Percentiles rank a stretch among this genome's conserved stretches.
These are phyloP conservation scores for Manduca sexta DNA, from an alignment of 1,140 invertebrate genomes.

Conservation along the genomic window DNA sequence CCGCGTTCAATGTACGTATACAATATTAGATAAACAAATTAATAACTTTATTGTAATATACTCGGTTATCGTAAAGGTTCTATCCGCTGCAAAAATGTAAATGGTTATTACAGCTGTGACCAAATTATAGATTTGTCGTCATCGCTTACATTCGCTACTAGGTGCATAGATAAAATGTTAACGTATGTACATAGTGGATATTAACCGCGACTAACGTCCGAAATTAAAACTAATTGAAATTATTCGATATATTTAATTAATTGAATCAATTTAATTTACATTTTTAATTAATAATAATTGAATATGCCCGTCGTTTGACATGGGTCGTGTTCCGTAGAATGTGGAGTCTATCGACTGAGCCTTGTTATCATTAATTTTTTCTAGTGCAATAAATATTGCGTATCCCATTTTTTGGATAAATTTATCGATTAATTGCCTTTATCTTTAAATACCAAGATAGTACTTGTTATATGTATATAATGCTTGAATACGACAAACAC, in stretches of 20 bases:
- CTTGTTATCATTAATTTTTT: no score
- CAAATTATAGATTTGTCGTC: conserved; percentile 34
- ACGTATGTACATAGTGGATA: conserved; percentile 35
- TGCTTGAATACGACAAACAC: conserved; percentile 35
- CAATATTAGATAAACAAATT: conserved; percentile 6
- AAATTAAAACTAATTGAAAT: conserved; percentile 9
- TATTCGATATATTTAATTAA: not conserved
- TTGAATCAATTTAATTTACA: no score
- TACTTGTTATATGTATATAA: conserved; percentile 67
- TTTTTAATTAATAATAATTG: no score
- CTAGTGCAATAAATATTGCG: no score
- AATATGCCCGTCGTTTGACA: no score
- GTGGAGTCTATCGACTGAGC: no score
- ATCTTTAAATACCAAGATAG: no score
- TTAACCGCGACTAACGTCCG: conserved; percentile 16
- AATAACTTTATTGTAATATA: conserved; percentile 16
- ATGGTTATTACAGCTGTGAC: conserved; percentile 22
- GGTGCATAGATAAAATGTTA: conserved; percentile 33
- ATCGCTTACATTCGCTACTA: conserved; percentile 28
- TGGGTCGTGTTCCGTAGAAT: not conserved
- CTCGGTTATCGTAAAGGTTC: conserved; percentile 2
- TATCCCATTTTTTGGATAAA: no score
- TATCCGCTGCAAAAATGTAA: conserved; percentile 1
- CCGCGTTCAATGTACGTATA: conserved; percentile 1
- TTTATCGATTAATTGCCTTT: no score